These are phyloP conservation scores for Ochropleura plecta DNA, from an alignment of 2,888 invertebrate species.

Conservation along the genomic window DNA sequence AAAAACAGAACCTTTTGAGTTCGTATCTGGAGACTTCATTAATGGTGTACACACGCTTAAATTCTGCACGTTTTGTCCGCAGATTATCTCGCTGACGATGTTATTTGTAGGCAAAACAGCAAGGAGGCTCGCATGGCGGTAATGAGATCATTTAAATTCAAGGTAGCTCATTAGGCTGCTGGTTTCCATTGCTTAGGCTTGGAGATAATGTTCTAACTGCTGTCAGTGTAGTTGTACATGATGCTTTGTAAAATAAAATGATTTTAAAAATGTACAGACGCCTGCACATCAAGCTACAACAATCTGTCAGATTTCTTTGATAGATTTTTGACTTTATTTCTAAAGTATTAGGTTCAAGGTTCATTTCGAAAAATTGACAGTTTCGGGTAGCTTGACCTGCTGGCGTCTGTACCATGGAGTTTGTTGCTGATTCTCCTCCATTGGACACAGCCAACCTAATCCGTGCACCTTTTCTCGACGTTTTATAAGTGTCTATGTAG, in stretches of 20 bases:
- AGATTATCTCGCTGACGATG: conserved; percentile 35
- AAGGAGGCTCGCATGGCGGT: conserved; percentile 34
- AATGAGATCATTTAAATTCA: conserved; percentile 63
- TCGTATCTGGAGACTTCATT: not conserved
- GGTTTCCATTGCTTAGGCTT: conserved; percentile 33
- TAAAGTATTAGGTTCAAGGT: too few species aligned
- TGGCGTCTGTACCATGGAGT: too few species aligned
- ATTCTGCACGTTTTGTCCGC: conserved; percentile 24
- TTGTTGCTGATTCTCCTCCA: too few species aligned
- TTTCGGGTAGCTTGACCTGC: too few species aligned
- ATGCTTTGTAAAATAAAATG: not conserved
- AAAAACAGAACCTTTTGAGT: not conserved
- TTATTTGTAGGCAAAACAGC: conserved; percentile 46
- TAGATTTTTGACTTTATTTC: too few species aligned
- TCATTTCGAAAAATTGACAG: too few species aligned
- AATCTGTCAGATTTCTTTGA: too few species aligned
- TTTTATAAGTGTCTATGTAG: too few species aligned
- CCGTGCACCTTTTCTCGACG: too few species aligned
- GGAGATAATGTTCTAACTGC: conserved; percentile 33
- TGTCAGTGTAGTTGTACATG: conserved; percentile 7
- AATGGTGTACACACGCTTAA: conserved; percentile 1
- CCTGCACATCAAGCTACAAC: too few species aligned
- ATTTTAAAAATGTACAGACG: too few species aligned
- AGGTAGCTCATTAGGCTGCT: conserved; percentile 41
- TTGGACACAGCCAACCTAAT: too few species aligned